A percentile compares a stretch with the other conserved stretches of the same genome.
Conservation (phyloP, 37 sponge, comb jelly and placozoan species). For the Ephydatia muelleri region DNA sequence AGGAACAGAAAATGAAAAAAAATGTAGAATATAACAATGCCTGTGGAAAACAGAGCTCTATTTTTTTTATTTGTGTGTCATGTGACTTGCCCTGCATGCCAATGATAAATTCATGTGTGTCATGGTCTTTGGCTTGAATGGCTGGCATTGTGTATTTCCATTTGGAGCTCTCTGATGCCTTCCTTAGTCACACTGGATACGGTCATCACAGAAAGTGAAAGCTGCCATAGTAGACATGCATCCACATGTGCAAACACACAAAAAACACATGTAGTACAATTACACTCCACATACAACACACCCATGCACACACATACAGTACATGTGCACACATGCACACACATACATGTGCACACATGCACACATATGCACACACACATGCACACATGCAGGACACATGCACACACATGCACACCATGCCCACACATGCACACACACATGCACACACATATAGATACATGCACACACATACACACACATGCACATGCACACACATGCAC, state of each 20-base stretch:
- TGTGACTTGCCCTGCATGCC: slow-evolving; percentile 64
- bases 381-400: no score
- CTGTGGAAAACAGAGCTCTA: no score
- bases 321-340: background rate
- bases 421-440: background rate
- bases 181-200: slow-evolving; percentile 77
- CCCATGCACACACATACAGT: background rate
- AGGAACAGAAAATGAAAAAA: background rate
- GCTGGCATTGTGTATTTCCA: slow-evolving; percentile 75
- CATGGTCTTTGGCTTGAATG: slow-evolving; percentile 62
- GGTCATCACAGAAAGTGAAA: slow-evolving; percentile 26
- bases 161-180: slow-evolving; percentile 64
- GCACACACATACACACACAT: no score
- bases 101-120: slow-evolving; percentile 83
- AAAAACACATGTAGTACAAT: background rate
- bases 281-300: background rate
- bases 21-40: background rate
- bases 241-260: no score
- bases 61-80: background rate
- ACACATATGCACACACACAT: background rate
- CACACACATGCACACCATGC: no score
- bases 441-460: background rate
- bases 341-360: background rate
- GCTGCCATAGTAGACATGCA: no score
- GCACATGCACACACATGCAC: no score